These are phyloP conservation scores for Eilema depressum DNA, from an alignment of 2,888 invertebrate genomes.

Conservation along the genomic window DNA sequence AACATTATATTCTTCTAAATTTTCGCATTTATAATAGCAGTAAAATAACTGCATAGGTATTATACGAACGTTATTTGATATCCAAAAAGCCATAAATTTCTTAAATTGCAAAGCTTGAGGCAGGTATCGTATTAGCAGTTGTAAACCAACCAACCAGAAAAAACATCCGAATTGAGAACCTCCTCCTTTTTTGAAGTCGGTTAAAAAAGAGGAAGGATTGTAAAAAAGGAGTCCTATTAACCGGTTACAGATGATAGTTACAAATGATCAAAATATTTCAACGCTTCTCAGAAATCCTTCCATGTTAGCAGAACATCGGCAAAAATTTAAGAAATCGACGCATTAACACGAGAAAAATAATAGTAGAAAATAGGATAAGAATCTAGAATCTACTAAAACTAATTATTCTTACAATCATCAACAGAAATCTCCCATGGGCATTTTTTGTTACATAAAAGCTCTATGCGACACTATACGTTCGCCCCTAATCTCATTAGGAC, in stretches of 20 bases:
- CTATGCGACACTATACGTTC: background rate
- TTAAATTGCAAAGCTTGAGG: no score
- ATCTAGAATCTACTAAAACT: background rate
- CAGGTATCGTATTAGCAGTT: no score
- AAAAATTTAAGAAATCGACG: background rate
- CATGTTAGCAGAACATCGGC: background rate
- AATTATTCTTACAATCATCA: background rate
- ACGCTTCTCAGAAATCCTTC: background rate
- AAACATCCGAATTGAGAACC: no score
- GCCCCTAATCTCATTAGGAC: conserved; percentile 11
- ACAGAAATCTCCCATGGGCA: background rate
- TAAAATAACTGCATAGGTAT: no score
- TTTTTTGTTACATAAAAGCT: background rate
- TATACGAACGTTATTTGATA: no score
- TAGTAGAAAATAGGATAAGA: background rate
- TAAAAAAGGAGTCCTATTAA: background rate
- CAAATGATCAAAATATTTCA: background rate
- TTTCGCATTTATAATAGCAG: no score
- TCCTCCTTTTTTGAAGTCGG: no score
- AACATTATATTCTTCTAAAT: no score
- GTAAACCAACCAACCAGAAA: no score
- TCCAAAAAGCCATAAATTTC: background rate
- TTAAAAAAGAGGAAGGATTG: no score
- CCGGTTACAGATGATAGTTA: background rate
- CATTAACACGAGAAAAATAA: background rate